phyloP scores from a whole-genome alignment of 2,797 vertebrate genomes.

The Parotocinclus haroldoi region DNA sequence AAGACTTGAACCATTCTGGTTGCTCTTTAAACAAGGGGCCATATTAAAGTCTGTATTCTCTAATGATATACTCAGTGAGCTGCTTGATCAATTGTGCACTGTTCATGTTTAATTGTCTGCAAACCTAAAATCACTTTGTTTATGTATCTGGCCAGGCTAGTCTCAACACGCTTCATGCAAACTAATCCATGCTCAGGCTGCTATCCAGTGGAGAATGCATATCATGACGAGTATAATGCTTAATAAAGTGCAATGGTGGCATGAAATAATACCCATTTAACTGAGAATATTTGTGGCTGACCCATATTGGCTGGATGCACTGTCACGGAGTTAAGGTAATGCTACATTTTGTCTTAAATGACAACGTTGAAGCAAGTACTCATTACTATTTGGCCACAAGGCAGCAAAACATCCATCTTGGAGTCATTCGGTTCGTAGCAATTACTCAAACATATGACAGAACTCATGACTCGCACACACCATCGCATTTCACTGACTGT shows the following conservation, averaged over 20 bases:
- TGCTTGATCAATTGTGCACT: too few relatives aligned
- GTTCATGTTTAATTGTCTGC: too few relatives aligned
- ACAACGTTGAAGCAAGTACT: slow-evolving; percentile 36
- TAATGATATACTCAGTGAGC: too few relatives aligned
- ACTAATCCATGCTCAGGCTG: too few relatives aligned
- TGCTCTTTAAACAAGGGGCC: too few relatives aligned
- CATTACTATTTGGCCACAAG: slow-evolving; percentile 46
- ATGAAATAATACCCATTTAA: slow-evolving; percentile 31
- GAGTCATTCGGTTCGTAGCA: slow-evolving; percentile 60
- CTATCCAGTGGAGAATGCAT: too few relatives aligned
- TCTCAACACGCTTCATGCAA: too few relatives aligned
- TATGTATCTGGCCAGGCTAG: too few relatives aligned
- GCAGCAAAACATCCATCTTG: slow-evolving; percentile 41
- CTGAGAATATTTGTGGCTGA: slow-evolving; percentile 30
- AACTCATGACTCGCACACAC: slow-evolving; percentile 59
- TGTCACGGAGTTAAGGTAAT: slow-evolving; percentile 28
- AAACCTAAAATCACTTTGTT: too few relatives aligned
- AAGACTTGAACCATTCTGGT: too few relatives aligned
- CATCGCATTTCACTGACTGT: slow-evolving; percentile 51
- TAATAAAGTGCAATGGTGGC: slow-evolving; percentile 21
- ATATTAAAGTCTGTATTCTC: too few relatives aligned
- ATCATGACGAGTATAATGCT: slow-evolving; percentile 21
- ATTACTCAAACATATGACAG: slow-evolving; percentile 57
- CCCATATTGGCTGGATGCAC: slow-evolving; percentile 23
- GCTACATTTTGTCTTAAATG: slow-evolving; percentile 36